A percentile compares a stretch with the other conserved stretches of the same genome.
These are phyloP conservation scores for Archivesica marissinica DNA, from an alignment of 1,140 invertebrate species.

Conservation along the genomic window DNA sequence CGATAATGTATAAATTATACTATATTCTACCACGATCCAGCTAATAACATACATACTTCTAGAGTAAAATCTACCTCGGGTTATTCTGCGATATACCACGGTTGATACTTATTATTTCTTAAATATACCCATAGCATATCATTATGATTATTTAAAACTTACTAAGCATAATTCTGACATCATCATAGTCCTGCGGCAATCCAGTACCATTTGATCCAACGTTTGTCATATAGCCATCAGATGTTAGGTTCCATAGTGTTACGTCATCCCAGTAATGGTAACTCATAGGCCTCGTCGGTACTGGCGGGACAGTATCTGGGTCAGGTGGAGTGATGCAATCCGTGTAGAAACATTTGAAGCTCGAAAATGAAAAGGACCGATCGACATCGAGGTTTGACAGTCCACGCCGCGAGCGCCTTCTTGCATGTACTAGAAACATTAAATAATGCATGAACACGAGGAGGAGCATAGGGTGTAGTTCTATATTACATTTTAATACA, in stretches of 20 bases:
- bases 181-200: slow-evolving; percentile 45
- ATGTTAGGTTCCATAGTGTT: slow-evolving; percentile 35
- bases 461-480: too few relatives aligned
- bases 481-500: too few relatives aligned
- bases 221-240: slow-evolving; percentile 48
- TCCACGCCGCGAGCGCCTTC: background rate
- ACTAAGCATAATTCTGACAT: slow-evolving; percentile 54
- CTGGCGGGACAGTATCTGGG: slow-evolving; percentile 34
- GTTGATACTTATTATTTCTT: too few relatives aligned
- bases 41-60: too few relatives aligned
- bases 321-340: slow-evolving; percentile 33
- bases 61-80: too few relatives aligned
- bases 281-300: background rate
- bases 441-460: too few relatives aligned
- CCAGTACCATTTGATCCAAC: slow-evolving; percentile 11
- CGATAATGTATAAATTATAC: too few relatives aligned
- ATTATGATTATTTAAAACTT: background rate
- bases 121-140: too few relatives aligned
- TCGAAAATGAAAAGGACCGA: background rate
- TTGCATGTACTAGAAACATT: background rate
- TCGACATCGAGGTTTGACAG: background rate
- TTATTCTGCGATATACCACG: too few relatives aligned
- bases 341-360: slow-evolving; percentile 12
- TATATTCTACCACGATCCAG: too few relatives aligned
- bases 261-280: slow-evolving; percentile 46